A percentile compares a stretch with the other conserved stretches of the same genome.
Conservation (phyloP, 2,797 vertebrate genomes). For the Steatocranus sp. region DNA sequence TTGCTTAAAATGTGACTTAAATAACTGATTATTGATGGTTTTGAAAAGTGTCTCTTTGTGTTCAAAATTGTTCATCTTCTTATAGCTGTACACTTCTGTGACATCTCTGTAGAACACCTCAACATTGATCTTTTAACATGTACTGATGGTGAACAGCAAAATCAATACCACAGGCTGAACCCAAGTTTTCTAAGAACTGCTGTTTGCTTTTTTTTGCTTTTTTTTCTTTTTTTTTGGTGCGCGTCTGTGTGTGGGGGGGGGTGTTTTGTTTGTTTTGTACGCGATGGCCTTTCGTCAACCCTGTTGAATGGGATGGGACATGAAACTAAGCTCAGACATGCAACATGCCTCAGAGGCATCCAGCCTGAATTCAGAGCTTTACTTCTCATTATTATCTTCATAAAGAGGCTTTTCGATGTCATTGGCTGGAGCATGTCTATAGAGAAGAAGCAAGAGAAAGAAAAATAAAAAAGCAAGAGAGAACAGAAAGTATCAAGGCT, state of each 20-base stretch:
- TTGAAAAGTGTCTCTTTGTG: neutral
- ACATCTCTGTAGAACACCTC: neutral
- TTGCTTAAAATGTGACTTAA: neutral
- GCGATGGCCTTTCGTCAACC: constrained; percentile 31
- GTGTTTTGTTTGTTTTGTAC: neutral
- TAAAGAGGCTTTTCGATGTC: constrained; percentile 55
- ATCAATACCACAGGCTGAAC: neutral
- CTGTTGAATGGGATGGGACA: constrained; percentile 46
- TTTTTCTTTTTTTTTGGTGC: neutral
- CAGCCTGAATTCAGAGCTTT: constrained; percentile 53
- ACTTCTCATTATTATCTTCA: constrained; percentile 53
- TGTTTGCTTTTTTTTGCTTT: neutral
- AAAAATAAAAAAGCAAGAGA: neutral
- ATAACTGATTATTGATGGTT: neutral
- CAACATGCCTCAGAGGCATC: constrained; percentile 40
- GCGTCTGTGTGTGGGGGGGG: accelerated
- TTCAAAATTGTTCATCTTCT: neutral
- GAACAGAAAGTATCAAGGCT: neutral
- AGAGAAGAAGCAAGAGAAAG: neutral
- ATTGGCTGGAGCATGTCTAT: constrained; percentile 17
- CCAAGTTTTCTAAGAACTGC: constrained; percentile 13
- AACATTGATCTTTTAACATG: neutral
- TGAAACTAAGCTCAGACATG: constrained; percentile 49
- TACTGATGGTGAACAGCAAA: neutral
- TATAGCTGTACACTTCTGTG: neutral